Evolutionary conservation across 2,888 invertebrate species (phyloP).

Genomic region (Subacronicta megacephala): DNA sequence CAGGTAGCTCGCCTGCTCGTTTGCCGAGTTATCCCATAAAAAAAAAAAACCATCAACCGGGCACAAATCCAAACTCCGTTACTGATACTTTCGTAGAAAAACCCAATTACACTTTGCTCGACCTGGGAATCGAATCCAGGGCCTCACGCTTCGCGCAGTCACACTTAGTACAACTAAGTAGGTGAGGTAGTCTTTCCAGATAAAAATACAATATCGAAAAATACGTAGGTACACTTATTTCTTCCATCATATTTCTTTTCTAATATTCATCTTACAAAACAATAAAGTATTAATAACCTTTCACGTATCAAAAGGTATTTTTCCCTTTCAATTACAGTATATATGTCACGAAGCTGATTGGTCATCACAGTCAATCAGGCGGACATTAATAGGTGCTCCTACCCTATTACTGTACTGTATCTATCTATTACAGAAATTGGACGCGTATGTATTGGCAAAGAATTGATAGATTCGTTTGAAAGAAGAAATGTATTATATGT

Average conservation of each 20-base stretch:
- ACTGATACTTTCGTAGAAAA: no score
- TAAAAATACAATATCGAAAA: background rate
- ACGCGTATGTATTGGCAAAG: constrained; percentile 11
- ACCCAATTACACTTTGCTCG: no score
- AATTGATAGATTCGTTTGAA: background rate
- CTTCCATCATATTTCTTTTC: background rate
- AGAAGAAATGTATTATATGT: no score
- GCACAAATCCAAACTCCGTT: no score
- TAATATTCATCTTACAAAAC: constrained; percentile 26
- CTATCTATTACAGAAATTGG: constrained; percentile 37
- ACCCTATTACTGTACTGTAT: constrained; percentile 53
- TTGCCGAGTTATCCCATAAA: no score
- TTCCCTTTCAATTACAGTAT: constrained; percentile 47
- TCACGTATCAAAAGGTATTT: constrained; percentile 54
- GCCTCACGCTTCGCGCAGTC: no score
- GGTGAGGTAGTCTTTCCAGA: no score
- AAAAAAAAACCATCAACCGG: no score
- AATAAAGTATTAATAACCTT: constrained; percentile 61
- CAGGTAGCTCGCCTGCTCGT: no score
- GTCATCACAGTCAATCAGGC: constrained; percentile 61
- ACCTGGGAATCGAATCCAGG: no score
- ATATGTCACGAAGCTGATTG: constrained; percentile 48
- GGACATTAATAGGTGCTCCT: constrained; percentile 58
- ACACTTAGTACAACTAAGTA: no score
- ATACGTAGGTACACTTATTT: background rate